A percentile compares a stretch with the other conserved stretches of the same genome.
phyloP scores from a whole-genome alignment of 2,797 vertebrate species.

The Chelidonichthys spinosus region DNA sequence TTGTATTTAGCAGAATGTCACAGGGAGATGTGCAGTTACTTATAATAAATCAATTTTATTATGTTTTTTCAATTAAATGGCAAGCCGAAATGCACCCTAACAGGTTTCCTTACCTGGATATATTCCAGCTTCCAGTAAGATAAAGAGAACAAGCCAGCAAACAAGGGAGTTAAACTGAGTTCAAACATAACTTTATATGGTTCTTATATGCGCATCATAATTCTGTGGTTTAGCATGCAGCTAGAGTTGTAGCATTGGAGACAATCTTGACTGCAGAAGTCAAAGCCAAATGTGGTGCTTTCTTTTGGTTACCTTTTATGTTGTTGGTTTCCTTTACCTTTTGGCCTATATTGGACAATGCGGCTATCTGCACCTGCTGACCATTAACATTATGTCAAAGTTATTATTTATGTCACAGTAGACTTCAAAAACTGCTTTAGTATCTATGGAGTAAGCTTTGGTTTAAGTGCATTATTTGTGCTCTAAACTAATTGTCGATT shows the following conservation, averaged over 20 bases:
- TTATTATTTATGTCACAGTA: slow-evolving; percentile 4
- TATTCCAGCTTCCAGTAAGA: neutral
- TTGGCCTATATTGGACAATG: neutral
- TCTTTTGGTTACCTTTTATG: neutral
- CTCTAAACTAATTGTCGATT: neutral
- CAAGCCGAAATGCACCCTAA: neutral
- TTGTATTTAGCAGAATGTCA: neutral
- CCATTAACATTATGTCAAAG: slow-evolving; percentile 15
- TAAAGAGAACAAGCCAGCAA: neutral
- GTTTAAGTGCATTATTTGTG: slow-evolving; percentile 11
- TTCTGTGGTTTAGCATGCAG: neutral
- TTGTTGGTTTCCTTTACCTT: neutral
- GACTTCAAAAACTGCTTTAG: slow-evolving; percentile 6
- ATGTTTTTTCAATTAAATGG: neutral
- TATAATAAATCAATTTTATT: neutral
- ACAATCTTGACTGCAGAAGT: neutral
- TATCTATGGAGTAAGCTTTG: neutral
- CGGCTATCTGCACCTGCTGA: neutral
- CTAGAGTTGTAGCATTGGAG: neutral
- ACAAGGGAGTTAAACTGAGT: neutral
- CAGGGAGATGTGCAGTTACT: neutral
- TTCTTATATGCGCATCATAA: neutral
- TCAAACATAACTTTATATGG: neutral
- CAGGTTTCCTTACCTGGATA: neutral
- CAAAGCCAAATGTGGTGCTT: neutral